A percentile compares a stretch with the other conserved stretches of the same genome.
phyloP scores from a whole-genome alignment of 2,113 vertebrate genomes.

The Micromys minutus region DNA sequence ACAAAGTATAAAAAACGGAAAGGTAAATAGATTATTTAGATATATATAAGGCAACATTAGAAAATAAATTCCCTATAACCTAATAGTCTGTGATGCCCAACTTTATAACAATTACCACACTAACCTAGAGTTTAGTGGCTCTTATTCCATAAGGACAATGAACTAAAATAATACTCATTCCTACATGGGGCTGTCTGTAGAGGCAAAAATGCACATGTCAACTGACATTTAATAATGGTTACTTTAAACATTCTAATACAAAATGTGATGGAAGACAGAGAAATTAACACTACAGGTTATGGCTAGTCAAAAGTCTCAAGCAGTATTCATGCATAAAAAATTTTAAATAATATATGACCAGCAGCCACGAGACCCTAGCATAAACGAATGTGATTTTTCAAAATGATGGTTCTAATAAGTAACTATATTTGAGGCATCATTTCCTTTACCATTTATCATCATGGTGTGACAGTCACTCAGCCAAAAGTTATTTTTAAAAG shows the following conservation, averaged over 20 bases:
- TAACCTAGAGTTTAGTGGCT: background rate
- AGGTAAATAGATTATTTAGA: background rate
- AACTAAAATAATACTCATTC: background rate
- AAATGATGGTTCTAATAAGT: conserved; percentile 47
- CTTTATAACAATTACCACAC: background rate
- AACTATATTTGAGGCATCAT: conserved; percentile 52
- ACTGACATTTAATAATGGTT: background rate
- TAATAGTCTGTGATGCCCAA: background rate
- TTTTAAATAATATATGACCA: conserved; percentile 21
- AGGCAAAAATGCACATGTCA: conserved; percentile 8
- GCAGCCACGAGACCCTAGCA: background rate
- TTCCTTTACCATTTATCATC: conserved; percentile 54
- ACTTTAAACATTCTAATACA: conserved; percentile 10
- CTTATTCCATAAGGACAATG: background rate
- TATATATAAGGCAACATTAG: conserved; percentile 2
- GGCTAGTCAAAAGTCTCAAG: background rate
- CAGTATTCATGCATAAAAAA: background rate
- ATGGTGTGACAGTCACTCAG: conserved; percentile 19
- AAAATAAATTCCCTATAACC: background rate
- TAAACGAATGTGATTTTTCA: conserved; percentile 53
- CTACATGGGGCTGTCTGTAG: background rate
- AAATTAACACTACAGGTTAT: background rate
- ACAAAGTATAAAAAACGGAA: background rate
- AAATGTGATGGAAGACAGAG: background rate
- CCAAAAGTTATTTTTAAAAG: conserved; percentile 11